These are phyloP conservation scores for Agapornis canus DNA, from an alignment of 2,797 vertebrate genomes.

Conservation along the genomic window DNA sequence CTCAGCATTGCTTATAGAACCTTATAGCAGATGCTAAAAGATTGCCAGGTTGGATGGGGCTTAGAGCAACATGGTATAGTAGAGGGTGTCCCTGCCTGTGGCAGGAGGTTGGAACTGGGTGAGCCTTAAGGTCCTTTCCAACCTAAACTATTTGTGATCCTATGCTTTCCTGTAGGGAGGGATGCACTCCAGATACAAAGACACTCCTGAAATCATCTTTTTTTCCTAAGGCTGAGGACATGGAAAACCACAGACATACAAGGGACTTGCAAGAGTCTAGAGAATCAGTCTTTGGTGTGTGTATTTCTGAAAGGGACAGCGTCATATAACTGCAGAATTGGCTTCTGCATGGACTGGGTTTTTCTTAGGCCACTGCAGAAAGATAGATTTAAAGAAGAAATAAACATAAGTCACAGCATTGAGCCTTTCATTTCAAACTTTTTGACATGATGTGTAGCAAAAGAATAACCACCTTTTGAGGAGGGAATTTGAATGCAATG, in stretches of 20 bases:
- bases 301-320: not conserved
- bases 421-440: not conserved
- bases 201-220: not conserved
- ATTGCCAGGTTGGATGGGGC: not conserved
- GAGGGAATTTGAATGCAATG: not conserved
- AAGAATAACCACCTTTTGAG: not conserved
- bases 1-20: not conserved
- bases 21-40: not conserved
- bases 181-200: not conserved
- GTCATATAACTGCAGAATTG: not conserved
- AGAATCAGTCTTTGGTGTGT: not conserved
- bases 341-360: not conserved
- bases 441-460: not conserved
- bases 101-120: not conserved
- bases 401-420: accelerated
- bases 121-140: not conserved
- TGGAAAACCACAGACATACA: not conserved
- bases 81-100: not conserved
- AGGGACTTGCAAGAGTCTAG: not conserved
- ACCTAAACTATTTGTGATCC: not conserved
- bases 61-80: not conserved
- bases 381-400: not conserved
- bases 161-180: not conserved
- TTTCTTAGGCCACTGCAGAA: not conserved
- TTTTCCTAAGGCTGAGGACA: not conserved